A percentile compares a stretch with the other conserved stretches of the same genome.
phyloP scores from a whole-genome alignment of 2,888 invertebrate genomes.

The Cecidostiba fungosa region DNA sequence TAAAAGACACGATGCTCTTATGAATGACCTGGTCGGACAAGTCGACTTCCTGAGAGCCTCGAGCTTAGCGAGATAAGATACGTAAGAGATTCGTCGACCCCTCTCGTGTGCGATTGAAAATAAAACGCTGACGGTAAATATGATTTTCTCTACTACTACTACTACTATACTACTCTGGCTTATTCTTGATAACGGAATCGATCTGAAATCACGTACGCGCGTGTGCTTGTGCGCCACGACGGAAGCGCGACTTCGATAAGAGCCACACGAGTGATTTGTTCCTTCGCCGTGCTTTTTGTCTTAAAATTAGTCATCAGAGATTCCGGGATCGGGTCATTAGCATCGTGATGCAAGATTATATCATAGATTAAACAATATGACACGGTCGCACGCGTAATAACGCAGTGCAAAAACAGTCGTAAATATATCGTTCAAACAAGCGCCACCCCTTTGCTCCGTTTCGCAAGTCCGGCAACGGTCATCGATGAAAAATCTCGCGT shows the following conservation, averaged over 20 bases:
- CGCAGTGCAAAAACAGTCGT: neutral
- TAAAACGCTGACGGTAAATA: conserved; percentile 40
- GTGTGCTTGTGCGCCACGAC: neutral
- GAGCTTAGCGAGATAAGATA: conserved; percentile 36
- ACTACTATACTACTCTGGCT: neutral
- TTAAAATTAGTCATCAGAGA: neutral
- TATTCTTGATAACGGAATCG: conserved; percentile 41
- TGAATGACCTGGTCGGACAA: conserved; percentile 49
- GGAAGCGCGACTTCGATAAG: neutral
- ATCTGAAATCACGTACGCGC: conserved; percentile 9
- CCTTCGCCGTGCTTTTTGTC: neutral
- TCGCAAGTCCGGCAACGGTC: conserved; percentile 27
- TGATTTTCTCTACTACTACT: neutral
- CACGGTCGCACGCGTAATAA: neutral
- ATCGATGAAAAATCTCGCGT: conserved; percentile 37
- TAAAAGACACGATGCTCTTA: conserved; percentile 22
- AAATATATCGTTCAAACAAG: conserved; percentile 22
- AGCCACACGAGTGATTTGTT: neutral
- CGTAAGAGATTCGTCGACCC: conserved; percentile 8
- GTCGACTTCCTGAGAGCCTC: conserved; percentile 33
- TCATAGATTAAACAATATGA: neutral
- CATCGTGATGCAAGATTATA: too few relatives aligned
- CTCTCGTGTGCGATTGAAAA: conserved; percentile 26
- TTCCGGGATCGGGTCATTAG: too few relatives aligned
- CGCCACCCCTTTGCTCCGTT: conserved; percentile 14